Evolutionary conservation across 2,888 invertebrate species (phyloP).

Genomic region (Drosophila barbarae): DNA sequence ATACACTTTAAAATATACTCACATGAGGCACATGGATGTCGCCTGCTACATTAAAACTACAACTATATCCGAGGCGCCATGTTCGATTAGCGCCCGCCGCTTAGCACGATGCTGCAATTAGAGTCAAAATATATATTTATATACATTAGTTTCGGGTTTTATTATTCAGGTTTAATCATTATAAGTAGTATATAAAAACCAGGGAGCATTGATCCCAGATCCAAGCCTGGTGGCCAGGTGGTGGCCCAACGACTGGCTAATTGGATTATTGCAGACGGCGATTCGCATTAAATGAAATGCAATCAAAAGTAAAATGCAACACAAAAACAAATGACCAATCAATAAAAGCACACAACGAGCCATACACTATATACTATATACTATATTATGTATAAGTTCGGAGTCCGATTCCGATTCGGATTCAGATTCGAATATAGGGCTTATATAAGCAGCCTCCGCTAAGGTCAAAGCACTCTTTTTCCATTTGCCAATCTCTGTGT

Average conservation of each 20-base stretch:
- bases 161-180: background rate
- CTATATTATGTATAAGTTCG: background rate
- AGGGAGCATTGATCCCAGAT: conserved; percentile 50
- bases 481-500: conserved; percentile 43
- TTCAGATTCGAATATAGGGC: conserved; percentile 10
- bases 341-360: conserved; percentile 33
- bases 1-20: conserved; percentile 56
- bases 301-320: conserved; percentile 50
- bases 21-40: conserved; percentile 81
- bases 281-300: conserved; percentile 42
- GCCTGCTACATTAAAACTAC: conserved; percentile 80
- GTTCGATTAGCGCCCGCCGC: conserved; percentile 79
- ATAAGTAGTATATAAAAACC: background rate
- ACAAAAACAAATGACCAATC: conserved; percentile 44
- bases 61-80: conserved; percentile 81
- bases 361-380: background rate
- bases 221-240: background rate
- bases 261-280: conserved; percentile 54
- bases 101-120: conserved; percentile 78
- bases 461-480: conserved; percentile 71
- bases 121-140: background rate
- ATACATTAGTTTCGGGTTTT: background rate
- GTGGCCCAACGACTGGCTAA: conserved; percentile 41
- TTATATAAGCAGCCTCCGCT: conserved; percentile 67
- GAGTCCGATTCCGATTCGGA: background rate